Base-by-base conservation (phyloP, 2,888 invertebrate species). In the Cataglyphis rosenhaueri region DNA sequence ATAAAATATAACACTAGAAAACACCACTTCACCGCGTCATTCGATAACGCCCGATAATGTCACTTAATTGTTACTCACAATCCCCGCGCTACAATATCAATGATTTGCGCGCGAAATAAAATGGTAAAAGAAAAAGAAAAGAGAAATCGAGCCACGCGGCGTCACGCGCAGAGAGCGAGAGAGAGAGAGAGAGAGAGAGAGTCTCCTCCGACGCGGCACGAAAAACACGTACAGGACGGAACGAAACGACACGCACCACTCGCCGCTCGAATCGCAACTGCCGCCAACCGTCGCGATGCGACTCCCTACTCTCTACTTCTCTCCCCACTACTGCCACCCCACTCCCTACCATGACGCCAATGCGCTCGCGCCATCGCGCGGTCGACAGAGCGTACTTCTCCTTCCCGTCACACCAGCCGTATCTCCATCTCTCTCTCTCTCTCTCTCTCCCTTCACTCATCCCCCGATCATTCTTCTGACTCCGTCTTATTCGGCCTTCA, bases 231-330 rank as follows among this genome's bases (percentile, higher is more conserved):
- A 83, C 44, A 82, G 83, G 83, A 84, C 85, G 84, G 85, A 86
- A 90, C 89, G 87, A 89, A 84, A 87, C 87, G 83, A 88, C 89
- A 88, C 90, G 86, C 92, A 90, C 88, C 90, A 85, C 89, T 91
- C 91, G 91, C 88, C 91, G 87, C 87, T 91, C 91, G 88, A 90
- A 88, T 90, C 92, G 92, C 92, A 92, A 93, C 93, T 93, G 92
- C 85, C 85, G 82, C 82, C 78, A 76, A 71, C 75, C 21, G 79
- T 74, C 52, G 82, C 70, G 79, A 70, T 71, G 75, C 81, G 74
- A 74, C 83, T 71, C 74, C 48, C 82, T 66, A 70, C 83, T 32
- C 35, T 29, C 78, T 74, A 59, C 12, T 35, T 55, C 10, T 61
- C 18, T 55, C 38, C n/a, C 52, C 35, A 25, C 18, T n/a, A 8